Evolutionary conservation across 2,888 invertebrate genomes (phyloP).

Genomic region (Lucinisca nassula): DNA sequence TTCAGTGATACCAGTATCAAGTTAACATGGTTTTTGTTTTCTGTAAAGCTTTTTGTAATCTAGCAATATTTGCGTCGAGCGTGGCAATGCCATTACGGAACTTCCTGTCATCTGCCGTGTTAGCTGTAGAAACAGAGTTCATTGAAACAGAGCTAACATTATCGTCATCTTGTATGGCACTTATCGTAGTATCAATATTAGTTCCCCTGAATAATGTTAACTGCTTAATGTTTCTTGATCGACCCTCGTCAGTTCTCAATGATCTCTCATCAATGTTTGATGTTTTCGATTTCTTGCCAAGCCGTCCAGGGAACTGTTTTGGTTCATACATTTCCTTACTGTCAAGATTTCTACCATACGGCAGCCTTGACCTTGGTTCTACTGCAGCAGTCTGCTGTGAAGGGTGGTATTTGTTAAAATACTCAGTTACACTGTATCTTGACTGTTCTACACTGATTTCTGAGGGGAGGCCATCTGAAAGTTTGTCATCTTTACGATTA

Average conservation of each 20-base stretch:
- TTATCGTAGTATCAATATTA: conserved; percentile 77
- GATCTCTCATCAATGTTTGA: conserved; percentile 60
- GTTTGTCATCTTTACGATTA: neutral
- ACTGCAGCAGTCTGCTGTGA: conserved; percentile 33
- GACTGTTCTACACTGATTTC: conserved; percentile 72
- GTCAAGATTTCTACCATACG: neutral
- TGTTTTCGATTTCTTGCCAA: conserved; percentile 21
- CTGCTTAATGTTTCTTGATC: conserved; percentile 36
- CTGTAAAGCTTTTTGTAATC: conserved; percentile 80
- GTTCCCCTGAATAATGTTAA: conserved; percentile 52
- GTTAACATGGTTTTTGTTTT: conserved; percentile 80
- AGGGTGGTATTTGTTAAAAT: conserved; percentile 81
- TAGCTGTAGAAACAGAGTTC: conserved; percentile 70
- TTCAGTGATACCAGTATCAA: too few relatives aligned
- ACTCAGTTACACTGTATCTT: conserved; percentile 82
- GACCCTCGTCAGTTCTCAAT: conserved; percentile 31
- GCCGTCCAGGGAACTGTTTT: neutral
- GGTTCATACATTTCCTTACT: conserved; percentile 3
- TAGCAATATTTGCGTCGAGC: conserved; percentile 84
- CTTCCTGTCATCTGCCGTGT: conserved; percentile 79
- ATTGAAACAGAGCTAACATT: conserved; percentile 74
- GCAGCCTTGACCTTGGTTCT: neutral
- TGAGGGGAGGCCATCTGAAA: conserved; percentile 23
- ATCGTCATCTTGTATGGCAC: conserved; percentile 80
- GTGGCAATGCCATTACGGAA: conserved; percentile 84